Conservation (phyloP, 92 coral and sea anemone species). For the Heteractis magnifica region DNA sequence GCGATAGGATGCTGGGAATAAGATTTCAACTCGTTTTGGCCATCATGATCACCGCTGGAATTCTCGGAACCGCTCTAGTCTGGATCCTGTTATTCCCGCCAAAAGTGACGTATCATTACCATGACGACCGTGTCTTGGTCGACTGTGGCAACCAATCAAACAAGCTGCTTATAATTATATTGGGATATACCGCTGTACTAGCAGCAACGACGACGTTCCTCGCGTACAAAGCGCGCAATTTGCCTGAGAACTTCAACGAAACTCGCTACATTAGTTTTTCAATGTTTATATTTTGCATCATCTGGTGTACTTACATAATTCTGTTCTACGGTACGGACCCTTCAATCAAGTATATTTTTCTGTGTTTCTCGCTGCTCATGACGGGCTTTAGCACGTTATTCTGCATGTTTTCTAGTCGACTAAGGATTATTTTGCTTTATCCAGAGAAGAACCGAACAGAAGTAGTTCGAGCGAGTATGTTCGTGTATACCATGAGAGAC, state of each 20-base stretch:
- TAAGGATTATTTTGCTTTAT: conserved; percentile 81
- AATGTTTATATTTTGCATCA: conserved; percentile 92
- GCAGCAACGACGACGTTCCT: conserved; percentile 83
- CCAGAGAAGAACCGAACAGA: conserved; percentile 86
- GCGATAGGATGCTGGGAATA: conserved; percentile 58
- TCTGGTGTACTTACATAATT: conserved; percentile 74
- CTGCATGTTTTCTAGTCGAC: conserved; percentile 80
- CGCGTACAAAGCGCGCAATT: conserved; percentile 88
- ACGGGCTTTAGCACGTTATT: conserved; percentile 76
- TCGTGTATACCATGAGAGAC: conserved; percentile 79
- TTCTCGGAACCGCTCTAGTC: conserved; percentile 39
- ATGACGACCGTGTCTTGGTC: conserved; percentile 63
- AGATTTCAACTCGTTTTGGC: conserved; percentile 76
- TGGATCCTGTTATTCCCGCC: conserved; percentile 71
- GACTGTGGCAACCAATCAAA: conserved; percentile 86
- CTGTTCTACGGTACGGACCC: conserved; percentile 68
- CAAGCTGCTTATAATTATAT: conserved; percentile 65
- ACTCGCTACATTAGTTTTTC: conserved; percentile 89
- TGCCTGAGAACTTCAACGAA: conserved; percentile 96
- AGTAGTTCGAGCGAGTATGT: conserved; percentile 85
- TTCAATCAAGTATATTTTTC: conserved; percentile 42
- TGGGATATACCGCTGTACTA: conserved; percentile 89
- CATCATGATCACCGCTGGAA: conserved; percentile 38
- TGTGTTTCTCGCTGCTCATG: conserved; percentile 65
- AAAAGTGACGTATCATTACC: conserved; percentile 56